Conservation (phyloP, 2,888 invertebrate genomes). For the Ochropleura plecta region DNA sequence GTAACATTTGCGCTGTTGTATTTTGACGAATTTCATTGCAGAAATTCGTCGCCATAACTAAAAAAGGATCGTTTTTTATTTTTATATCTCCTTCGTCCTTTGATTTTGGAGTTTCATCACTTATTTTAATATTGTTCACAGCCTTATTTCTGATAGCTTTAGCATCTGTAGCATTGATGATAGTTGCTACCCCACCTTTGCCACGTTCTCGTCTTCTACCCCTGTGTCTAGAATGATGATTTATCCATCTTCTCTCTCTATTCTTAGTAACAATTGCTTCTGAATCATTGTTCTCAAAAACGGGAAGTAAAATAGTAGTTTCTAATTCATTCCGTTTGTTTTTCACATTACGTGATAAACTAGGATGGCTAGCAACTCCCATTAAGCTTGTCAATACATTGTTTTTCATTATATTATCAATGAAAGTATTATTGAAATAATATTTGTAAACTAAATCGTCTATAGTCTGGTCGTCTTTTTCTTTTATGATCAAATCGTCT, state of each 20-base stretch:
- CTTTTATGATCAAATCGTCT: slow-evolving; percentile 82
- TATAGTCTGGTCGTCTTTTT: slow-evolving; percentile 82
- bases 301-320: slow-evolving; percentile 77
- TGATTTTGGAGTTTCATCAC: slow-evolving; percentile 9
- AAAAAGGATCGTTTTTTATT: slow-evolving; percentile 74
- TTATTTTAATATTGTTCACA: slow-evolving; percentile 1
- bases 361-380: slow-evolving; percentile 63
- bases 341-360: slow-evolving; percentile 69
- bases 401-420: slow-evolving; percentile 82
- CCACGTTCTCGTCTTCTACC: slow-evolving; percentile 61
- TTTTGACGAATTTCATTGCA: slow-evolving; percentile 83
- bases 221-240: slow-evolving; percentile 71
- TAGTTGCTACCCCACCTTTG: slow-evolving; percentile 44
- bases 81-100: slow-evolving; percentile 35
- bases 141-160: neutral
- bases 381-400: slow-evolving; percentile 77
- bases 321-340: slow-evolving; percentile 76
- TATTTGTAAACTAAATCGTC: slow-evolving; percentile 87
- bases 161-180: slow-evolving; percentile 48
- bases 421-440: slow-evolving; percentile 87
- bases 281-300: slow-evolving; percentile 66
- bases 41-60: slow-evolving; percentile 81
- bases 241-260: slow-evolving; percentile 82
- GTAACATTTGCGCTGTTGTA: slow-evolving; percentile 73
- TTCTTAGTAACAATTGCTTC: slow-evolving; percentile 41